Base-by-base conservation (phyloP, 2,888 invertebrate species). In the Meandrusa payeni region DNA sequence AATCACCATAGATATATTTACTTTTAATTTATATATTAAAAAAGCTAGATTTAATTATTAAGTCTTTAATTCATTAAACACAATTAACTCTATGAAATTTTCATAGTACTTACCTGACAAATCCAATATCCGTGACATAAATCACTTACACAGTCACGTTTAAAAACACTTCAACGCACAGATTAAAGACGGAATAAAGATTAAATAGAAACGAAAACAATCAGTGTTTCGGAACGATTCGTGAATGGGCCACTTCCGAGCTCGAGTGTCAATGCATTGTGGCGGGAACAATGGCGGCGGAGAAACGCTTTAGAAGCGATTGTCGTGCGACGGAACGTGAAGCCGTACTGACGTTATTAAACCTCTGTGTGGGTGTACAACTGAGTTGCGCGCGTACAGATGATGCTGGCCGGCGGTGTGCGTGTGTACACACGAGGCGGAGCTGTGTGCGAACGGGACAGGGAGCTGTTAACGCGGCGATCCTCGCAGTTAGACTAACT, bases 401-500 rank as follows among this genome's bases (percentile, higher is more conserved):
- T 60, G 53, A 57, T 60, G 52, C 51, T 46, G 13, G 31, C 34
- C 37, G 36, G 29, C 38, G 46, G 56, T 54, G 60, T 54, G 58
- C 36, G 61, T 10, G 19, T 41, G 26, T 33, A 13, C 19, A 11
- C 28, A 9, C 38, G 39, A 24, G 20, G 38, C 24, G 9, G 45
- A 40, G 54, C 37, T 68, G 63, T 62, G 79, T 66, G 76, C 64
- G 75, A 75, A 64, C 43, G 66, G 62, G 74, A 76, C 69, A 67
- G 67, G 69, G 70, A 71, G 68, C 74, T 81, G 85, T 80, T 82
- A 77, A 79, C 85, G 80, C 83, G 77, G 61, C 86, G 79, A 77
- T 83, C 76, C 80, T 80, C 83, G 76, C 85, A 81, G 85, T 86
- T 81, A 83, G 80, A 88, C 88, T 88, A 87, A 86, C 87, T 83